Evolutionary conservation across 2,888 invertebrate genomes (phyloP), one percentile per base, ranked within the genome.

Genomic region (Acleris emargana): DNA sequence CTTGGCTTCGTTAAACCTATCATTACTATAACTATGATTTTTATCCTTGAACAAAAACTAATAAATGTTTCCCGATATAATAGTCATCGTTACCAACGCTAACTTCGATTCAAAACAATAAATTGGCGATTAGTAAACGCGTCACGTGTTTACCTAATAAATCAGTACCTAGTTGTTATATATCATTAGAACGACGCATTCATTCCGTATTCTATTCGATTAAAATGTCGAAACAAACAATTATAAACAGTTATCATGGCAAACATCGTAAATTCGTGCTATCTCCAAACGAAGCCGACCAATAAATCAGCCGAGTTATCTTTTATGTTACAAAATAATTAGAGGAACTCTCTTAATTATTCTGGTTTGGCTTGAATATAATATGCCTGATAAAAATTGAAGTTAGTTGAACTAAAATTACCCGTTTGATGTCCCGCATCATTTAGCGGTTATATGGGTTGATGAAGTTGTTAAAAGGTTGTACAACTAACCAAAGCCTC

Each of bases 261-360:
- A 81, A 82, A 82, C 79, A 82, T 86, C 86, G 79, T 91, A 89
- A 90, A 90, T 89, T 83, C 73, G 68, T 72, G 72, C 72, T 90
- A 89, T 89, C 87, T 81, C 72, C 74, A 76, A 78, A 79, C 70
- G 74, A 73, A 73, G 73, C 78, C 76, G 75, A 76, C 73, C 70
- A 77, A 91, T 91, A 90, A 91, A 91, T 91, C 88, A 89, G 78
- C 77, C 54, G 74, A 70, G 74, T 86, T 91, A 91, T 90, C 91
- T 83, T 57, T 72, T 67, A 70, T 74, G 83, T 84, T 86, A 86
- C 79, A 86, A 87, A 88, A 88, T 90, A 89, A 90, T 91, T 89
- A 89, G 86, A 67, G 54, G 58, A 87, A 84, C 79, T 83, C 79
- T 73, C 76, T 87, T 89, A 88, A 89, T 89, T 89, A 89, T 87